These are phyloP conservation scores for Dasyurus viverrinus DNA, from an alignment of 2,113 vertebrate genomes.

Conservation along the genomic window DNA sequence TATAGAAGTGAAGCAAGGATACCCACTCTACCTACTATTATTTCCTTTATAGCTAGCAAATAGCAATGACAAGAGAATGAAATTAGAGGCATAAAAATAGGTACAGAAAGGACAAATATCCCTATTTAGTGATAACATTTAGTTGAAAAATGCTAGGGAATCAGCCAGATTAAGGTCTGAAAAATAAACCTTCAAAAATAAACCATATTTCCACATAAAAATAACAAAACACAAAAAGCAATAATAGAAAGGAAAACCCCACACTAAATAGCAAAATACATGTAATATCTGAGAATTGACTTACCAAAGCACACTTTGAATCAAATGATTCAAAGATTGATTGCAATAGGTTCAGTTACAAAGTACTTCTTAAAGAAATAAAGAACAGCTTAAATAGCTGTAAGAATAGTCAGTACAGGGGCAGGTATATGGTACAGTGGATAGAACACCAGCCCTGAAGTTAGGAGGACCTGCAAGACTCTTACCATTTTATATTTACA, in stretches of 20 bases:
- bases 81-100: background rate
- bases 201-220: background rate
- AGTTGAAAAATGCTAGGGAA: background rate
- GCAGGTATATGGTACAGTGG: too few species aligned
- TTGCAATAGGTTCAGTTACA: background rate
- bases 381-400: background rate
- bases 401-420: background rate
- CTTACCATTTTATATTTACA: background rate
- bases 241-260: background rate
- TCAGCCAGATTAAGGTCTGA: background rate
- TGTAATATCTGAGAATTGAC: background rate
- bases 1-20: background rate
- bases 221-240: background rate
- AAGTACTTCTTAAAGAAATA: background rate
- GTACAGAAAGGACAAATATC: background rate
- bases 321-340: too few species aligned
- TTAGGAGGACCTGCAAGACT: too few species aligned
- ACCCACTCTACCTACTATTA: background rate
- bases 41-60: background rate
- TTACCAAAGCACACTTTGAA: background rate
- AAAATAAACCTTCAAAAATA: background rate
- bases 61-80: background rate
- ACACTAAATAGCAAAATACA: background rate
- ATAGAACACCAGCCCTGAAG: too few species aligned
- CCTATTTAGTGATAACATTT: background rate